Percentiles rank a stretch among this genome's conserved stretches.
phyloP scores from a whole-genome alignment of 2,113 vertebrate genomes.

The Myiopsitta monachus region DNA sequence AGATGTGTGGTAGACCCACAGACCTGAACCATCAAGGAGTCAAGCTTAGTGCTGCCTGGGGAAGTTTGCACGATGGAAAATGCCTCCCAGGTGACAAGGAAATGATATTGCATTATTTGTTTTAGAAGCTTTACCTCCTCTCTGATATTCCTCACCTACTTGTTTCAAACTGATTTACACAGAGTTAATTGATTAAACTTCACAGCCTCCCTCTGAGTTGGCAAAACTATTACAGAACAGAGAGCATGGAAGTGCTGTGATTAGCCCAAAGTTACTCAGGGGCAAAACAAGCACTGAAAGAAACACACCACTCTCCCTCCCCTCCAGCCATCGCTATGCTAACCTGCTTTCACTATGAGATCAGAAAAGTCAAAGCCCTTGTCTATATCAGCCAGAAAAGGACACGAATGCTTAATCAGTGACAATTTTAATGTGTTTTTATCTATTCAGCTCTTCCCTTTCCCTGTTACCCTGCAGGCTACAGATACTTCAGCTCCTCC shows the following conservation, averaged over 20 bases:
- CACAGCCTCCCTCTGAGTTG: slow-evolving; percentile 8
- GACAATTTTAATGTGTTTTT: not conserved
- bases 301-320: not conserved
- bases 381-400: not conserved
- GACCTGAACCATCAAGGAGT: not conserved
- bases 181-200: slow-evolving; percentile 37
- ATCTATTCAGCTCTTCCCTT: not conserved
- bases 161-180: slow-evolving; percentile 36
- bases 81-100: slow-evolving; percentile 18
- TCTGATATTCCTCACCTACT: not conserved
- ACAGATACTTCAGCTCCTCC: not conserved
- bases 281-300: not conserved
- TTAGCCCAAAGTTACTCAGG: not conserved
- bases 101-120: not conserved
- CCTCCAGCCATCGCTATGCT: not conserved
- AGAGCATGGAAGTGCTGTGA: not conserved
- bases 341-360: not conserved
- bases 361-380: not conserved
- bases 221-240: not conserved
- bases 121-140: not conserved
- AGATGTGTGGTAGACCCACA: slow-evolving; percentile 15
- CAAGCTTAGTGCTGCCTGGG: slow-evolving; percentile 18
- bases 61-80: not conserved
- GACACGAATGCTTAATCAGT: not conserved
- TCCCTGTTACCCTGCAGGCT: not conserved